phyloP scores from a whole-genome alignment of 2,113 vertebrate species.

The Tyrannus savana region DNA sequence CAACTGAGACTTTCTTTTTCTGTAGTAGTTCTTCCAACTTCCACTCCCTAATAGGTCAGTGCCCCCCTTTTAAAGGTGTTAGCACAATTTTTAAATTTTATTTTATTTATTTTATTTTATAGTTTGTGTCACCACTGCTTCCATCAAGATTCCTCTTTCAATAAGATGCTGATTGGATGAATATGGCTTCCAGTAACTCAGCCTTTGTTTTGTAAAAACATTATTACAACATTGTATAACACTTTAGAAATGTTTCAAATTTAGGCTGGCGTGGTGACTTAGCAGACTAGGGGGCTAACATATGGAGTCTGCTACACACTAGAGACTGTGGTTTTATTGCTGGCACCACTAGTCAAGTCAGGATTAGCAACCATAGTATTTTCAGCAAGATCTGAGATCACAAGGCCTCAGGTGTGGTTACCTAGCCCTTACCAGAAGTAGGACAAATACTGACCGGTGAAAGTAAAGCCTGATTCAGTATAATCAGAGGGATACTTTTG shows the following conservation, averaged over 20 bases:
- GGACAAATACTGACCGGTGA: not conserved
- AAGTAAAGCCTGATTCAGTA: not conserved
- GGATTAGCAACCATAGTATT: conserved; percentile 54
- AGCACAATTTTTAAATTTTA: conserved; percentile 1
- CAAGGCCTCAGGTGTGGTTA: conserved; percentile 25
- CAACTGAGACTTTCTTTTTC: not conserved
- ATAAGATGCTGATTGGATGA: conserved; percentile 73
- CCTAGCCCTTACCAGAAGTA: not conserved
- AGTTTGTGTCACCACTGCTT: conserved; percentile 39
- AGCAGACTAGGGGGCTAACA: conserved; percentile 76
- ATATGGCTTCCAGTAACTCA: conserved; percentile 79
- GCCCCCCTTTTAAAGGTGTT: not conserved
- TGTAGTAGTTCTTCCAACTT: not conserved
- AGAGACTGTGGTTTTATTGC: conserved; percentile 73
- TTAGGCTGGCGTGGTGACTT: conserved; percentile 76
- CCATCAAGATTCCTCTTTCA: conserved; percentile 55
- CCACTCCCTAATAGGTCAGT: conserved; percentile 8
- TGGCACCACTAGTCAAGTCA: conserved; percentile 58
- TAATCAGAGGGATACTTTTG: not conserved
- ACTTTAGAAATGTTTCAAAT: conserved; percentile 80
- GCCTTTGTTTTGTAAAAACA: conserved; percentile 82
- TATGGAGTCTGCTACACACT: conserved; percentile 77
- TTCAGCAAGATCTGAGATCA: not conserved
- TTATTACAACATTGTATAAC: conserved; percentile 80
- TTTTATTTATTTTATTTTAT: not conserved